A percentile compares a stretch with the other conserved stretches of the same genome.
These are phyloP conservation scores for Merops nubicus DNA, from an alignment of 2,113 vertebrate genomes.

Conservation along the genomic window DNA sequence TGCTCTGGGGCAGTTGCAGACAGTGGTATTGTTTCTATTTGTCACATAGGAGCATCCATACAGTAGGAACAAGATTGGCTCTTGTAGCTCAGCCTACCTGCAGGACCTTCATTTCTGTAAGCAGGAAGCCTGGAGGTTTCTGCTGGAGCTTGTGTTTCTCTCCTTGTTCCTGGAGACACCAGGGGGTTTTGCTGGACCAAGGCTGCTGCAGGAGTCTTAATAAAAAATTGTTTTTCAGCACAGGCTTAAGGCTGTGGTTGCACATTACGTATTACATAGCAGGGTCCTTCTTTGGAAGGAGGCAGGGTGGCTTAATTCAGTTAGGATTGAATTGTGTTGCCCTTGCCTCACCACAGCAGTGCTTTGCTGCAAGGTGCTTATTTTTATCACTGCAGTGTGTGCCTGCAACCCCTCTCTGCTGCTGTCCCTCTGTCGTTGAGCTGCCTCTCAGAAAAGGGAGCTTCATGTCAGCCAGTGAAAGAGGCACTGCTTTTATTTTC, in stretches of 20 bases:
- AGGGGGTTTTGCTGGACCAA: neutral
- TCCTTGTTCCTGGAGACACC: neutral
- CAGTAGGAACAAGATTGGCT: neutral
- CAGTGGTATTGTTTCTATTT: neutral
- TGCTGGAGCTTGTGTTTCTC: neutral
- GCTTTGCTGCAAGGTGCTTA: neutral
- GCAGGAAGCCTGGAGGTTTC: neutral
- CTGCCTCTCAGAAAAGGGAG: neutral
- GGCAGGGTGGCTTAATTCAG: neutral
- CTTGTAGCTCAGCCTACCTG: neutral
- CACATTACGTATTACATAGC: neutral
- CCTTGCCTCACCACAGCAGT: neutral
- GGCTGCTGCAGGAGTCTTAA: neutral
- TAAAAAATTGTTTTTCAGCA: neutral
- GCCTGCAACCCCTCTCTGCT: neutral
- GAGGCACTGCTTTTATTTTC: neutral
- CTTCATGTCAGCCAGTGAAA: neutral
- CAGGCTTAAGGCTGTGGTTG: neutral
- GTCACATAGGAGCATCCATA: neutral
- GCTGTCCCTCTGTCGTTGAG: neutral
- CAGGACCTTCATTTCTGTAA: neutral
- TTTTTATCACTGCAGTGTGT: neutral
- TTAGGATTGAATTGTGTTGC: neutral
- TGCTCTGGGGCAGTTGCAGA: neutral
- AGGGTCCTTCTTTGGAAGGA: neutral